Evolutionary conservation across 2,797 vertebrate species (phyloP).

Genomic region (Hippoglossus hippoglossus): DNA sequence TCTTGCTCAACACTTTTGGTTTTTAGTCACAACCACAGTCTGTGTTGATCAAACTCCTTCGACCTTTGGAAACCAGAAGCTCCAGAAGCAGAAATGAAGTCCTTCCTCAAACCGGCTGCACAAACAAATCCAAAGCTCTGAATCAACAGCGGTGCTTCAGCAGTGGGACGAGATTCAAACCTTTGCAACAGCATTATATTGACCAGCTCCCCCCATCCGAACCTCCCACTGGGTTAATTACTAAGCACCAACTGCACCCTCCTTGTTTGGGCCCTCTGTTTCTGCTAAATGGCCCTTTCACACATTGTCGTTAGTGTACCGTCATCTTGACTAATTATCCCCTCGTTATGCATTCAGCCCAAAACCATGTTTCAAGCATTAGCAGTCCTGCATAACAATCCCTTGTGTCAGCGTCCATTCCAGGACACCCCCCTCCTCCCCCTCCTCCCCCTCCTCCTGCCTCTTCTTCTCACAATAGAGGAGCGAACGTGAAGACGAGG

Average conservation of each 20-base stretch:
- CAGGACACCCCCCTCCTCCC: background rate
- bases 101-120: conserved; percentile 7
- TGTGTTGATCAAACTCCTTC: too few species aligned
- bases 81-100: background rate
- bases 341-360: conserved; percentile 65
- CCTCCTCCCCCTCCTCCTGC: background rate
- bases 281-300: conserved; percentile 54
- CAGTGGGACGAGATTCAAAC: conserved; percentile 38
- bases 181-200: conserved; percentile 20
- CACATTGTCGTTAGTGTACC: conserved; percentile 31
- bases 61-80: too few species aligned
- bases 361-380: conserved; percentile 44
- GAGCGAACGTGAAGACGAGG: conserved; percentile 30
- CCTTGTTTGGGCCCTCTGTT: conserved; percentile 45
- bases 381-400: conserved; percentile 53
- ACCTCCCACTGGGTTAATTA: conserved; percentile 60
- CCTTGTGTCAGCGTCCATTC: conserved; percentile 51
- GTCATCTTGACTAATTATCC: conserved; percentile 57
- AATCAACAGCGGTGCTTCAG: conserved; percentile 22
- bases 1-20: too few species aligned
- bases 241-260: conserved; percentile 32
- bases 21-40: too few species aligned
- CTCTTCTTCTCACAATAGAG: conserved; percentile 18
- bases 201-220: background rate
- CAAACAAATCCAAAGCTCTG: conserved; percentile 21